A percentile compares a stretch with the other conserved stretches of the same genome.
Conservation (phyloP, 2,888 invertebrate genomes). For the Theretra japonica region DNA sequence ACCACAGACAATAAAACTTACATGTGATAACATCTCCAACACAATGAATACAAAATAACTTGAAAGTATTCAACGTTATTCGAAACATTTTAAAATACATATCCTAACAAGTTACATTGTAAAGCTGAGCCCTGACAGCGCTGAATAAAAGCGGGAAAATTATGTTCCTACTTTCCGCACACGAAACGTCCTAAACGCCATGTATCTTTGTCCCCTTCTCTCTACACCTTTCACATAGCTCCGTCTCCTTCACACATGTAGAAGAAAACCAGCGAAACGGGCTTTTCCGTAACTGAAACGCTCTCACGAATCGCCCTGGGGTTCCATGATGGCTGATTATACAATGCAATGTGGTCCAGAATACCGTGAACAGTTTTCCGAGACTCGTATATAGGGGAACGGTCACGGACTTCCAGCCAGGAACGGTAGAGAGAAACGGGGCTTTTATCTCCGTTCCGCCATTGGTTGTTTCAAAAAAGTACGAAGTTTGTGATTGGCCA, state of each 20-base stretch:
- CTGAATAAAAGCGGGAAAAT: slow-evolving; percentile 82
- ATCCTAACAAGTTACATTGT: slow-evolving; percentile 53
- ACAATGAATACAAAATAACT: slow-evolving; percentile 30
- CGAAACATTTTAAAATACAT: slow-evolving; percentile 27
- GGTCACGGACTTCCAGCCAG: slow-evolving; percentile 62
- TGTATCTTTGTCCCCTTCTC: slow-evolving; percentile 57
- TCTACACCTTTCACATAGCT: slow-evolving; percentile 42
- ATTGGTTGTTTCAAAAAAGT: slow-evolving; percentile 82
- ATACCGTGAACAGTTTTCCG: slow-evolving; percentile 69
- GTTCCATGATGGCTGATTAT: slow-evolving; percentile 85
- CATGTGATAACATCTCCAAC: not conserved
- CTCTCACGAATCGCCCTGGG: slow-evolving; percentile 75
- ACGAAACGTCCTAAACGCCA: slow-evolving; percentile 65
- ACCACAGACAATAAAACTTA: not conserved
- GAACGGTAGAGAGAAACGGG: slow-evolving; percentile 64
- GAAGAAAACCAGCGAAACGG: slow-evolving; percentile 70
- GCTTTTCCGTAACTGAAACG: slow-evolving; percentile 65
- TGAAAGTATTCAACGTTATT: slow-evolving; percentile 29
- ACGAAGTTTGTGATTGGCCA: slow-evolving; percentile 81
- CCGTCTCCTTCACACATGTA: slow-evolving; percentile 55
- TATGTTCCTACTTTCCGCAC: slow-evolving; percentile 63
- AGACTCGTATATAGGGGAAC: slow-evolving; percentile 51
- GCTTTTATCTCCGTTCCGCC: slow-evolving; percentile 78
- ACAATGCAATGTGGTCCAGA: slow-evolving; percentile 77
- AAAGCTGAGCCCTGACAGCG: slow-evolving; percentile 58